phyloP scores from a whole-genome alignment of 2,888 invertebrate genomes.

The Drosophila kanekoi region DNA sequence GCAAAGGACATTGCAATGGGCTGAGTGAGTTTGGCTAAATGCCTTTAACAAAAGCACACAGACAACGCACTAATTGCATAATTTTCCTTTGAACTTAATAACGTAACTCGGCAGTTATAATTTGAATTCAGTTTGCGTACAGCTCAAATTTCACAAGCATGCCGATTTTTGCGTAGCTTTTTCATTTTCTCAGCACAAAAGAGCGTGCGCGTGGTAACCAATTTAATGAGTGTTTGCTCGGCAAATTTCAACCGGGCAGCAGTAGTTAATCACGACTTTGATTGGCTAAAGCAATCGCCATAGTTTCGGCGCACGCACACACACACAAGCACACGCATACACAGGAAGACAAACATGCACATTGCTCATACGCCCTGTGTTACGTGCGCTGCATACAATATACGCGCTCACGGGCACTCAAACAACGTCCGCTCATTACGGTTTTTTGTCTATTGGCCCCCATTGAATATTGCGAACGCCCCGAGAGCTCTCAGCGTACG shows the following conservation, averaged over 20 bases:
- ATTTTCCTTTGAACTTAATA: not conserved
- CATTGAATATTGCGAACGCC: conserved; percentile 44
- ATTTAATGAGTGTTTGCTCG: conserved; percentile 1
- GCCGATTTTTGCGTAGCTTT: not conserved
- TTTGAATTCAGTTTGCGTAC: not conserved
- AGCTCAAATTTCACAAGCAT: conserved; percentile 2
- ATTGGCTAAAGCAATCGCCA: conserved; percentile 14
- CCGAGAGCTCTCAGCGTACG: conserved; percentile 14
- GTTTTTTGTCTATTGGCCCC: conserved; percentile 23
- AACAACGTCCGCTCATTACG: conserved; percentile 33
- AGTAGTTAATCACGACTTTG: conserved; percentile 22
- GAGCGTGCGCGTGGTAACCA: not conserved
- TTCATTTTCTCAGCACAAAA: conserved; percentile 3
- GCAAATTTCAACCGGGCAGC: conserved; percentile 9
- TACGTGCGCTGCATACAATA: conserved; percentile 66
- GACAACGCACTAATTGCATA: conserved; percentile 3
- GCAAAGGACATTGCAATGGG: not conserved
- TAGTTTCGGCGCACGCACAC: not conserved
- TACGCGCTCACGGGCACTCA: conserved; percentile 3
- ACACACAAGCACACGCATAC: not conserved
- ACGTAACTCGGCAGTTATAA: not conserved
- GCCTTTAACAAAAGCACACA: not conserved
- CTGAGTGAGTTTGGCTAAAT: not conserved
- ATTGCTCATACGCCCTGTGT: conserved; percentile 62
- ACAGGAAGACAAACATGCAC: not conserved